These are phyloP conservation scores for Echinarachnius parma DNA, from an alignment of 53 echinoderm and acorn worm species.

Conservation along the genomic window DNA sequence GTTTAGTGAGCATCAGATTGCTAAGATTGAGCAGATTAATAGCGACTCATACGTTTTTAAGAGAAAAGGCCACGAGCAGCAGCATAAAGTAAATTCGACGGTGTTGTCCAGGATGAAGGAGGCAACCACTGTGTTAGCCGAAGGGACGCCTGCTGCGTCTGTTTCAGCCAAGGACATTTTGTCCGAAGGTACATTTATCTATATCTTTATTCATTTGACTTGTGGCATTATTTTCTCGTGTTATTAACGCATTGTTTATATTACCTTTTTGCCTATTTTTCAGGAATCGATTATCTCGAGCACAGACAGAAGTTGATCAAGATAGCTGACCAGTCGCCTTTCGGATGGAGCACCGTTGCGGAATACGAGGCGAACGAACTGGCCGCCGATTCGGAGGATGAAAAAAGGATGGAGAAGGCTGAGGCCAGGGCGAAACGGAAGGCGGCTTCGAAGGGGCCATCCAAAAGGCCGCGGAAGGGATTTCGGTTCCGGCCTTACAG, in stretches of 20 bases:
- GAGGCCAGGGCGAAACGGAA: slow-evolving; percentile 29
- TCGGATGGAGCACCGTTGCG: slow-evolving; percentile 19
- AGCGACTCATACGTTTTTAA: slow-evolving; percentile 28
- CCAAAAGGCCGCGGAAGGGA: not conserved
- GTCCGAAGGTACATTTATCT: not conserved
- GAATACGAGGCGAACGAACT: slow-evolving; percentile 33
- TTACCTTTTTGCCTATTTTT: too few species aligned
- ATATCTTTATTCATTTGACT: not conserved
- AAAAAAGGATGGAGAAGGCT: slow-evolving; percentile 4
- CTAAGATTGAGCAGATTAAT: slow-evolving; percentile 28
- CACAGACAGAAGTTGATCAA: slow-evolving; percentile 28
- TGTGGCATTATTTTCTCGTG: not conserved
- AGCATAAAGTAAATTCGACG: slow-evolving; percentile 25
- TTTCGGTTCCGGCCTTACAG: slow-evolving; percentile 12
- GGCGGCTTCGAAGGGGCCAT: not conserved
- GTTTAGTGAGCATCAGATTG: slow-evolving; percentile 19
- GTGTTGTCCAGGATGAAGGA: slow-evolving; percentile 5
- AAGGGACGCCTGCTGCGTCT: not conserved
- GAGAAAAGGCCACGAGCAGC: slow-evolving; percentile 28
- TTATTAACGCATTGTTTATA: not conserved
- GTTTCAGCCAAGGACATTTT: not conserved
- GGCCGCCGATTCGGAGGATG: slow-evolving; percentile 28
- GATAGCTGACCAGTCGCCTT: slow-evolving; percentile 15
- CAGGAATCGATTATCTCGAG: slow-evolving; percentile 18
- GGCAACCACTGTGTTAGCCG: not conserved